Conservation (phyloP, 2,797 vertebrate species). For the Myripristis jacobus region DNA sequence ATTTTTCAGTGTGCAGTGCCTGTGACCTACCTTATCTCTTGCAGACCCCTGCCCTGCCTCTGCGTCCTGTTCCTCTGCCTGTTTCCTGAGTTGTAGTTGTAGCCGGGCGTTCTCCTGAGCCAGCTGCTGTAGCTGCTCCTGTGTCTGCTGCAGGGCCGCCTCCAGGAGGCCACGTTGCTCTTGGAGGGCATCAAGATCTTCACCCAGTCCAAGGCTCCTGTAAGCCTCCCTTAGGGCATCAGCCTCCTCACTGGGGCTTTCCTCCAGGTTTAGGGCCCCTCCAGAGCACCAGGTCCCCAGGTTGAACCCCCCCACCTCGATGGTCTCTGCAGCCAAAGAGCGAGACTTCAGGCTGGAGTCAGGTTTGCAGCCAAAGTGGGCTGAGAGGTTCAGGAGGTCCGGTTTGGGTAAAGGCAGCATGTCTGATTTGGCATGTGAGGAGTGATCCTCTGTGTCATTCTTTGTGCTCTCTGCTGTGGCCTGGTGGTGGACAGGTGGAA, state of each 20-base stretch:
- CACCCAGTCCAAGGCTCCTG: constrained; percentile 58
- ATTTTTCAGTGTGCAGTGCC: too few species aligned
- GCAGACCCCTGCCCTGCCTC: background rate
- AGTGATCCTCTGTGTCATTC: constrained; percentile 6
- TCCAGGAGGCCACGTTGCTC: constrained; percentile 54
- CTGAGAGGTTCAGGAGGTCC: constrained; percentile 43
- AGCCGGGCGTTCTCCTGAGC: constrained; percentile 56
- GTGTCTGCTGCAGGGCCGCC: constrained; percentile 49
- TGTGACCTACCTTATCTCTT: constrained; percentile 46
- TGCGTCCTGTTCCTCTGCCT: constrained; percentile 9
- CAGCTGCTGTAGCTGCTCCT: constrained; percentile 57
- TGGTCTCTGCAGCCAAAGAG: constrained; percentile 42
- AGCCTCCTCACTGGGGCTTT: constrained; percentile 58
- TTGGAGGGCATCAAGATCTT: constrained; percentile 58
- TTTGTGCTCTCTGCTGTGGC: constrained; percentile 49
- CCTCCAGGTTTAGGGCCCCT: constrained; percentile 60
- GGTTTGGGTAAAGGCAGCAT: constrained; percentile 25
- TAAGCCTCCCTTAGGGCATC: constrained; percentile 53
- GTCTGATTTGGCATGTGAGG: constrained; percentile 40
- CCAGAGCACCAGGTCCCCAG: constrained; percentile 50
- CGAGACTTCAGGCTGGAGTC: constrained; percentile 20
- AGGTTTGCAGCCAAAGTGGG: constrained; percentile 5
- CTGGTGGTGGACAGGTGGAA: constrained; percentile 58
- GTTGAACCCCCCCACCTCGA: constrained; percentile 41
- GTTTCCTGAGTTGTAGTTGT: constrained; percentile 54